Base-by-base conservation (phyloP, 2,888 invertebrate genomes). In the Athripsodes cinereus region DNA sequence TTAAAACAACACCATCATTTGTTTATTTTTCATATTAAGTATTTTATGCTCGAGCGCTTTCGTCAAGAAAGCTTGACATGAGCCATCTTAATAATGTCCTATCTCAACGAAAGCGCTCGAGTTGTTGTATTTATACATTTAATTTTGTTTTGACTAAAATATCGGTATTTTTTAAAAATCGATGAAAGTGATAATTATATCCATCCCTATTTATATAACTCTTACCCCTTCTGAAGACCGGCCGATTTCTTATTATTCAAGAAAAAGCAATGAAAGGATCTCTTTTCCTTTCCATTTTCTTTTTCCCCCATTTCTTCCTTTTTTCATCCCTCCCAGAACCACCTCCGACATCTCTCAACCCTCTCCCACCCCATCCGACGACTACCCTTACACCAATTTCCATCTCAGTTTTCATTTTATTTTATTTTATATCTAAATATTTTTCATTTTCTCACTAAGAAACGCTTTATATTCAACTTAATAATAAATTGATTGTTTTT, bases 261-360 rank as follows among this genome's bases (percentile, higher is more conserved):
- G 40, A 40, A 40, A 40, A 40, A 40, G 40, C 40, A 40, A 40
- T 40, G 40, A 40, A 40, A 40, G 40, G 40, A 40, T 40, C 13
- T 40, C 40, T 40, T 40, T 40, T 40, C 8, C 40, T 40, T 40
- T 40, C 40, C 40, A 40, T 40, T 40, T 40, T 40, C 40, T 40
- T 40, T 40, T 40, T 40, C 13, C 40, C 40, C 40, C 40, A n/a
- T 40, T 40, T 40, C 40, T 40, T 40, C 40, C 40, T 40, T 40
- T 40, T 40, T 40, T 40, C 5, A n/a, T 8, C 40, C 40, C 40
- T 16, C 40, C 16, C 16, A 5, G 10, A 6, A 26, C 3, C 10
- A 26, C 40, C 40, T 13, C 13, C 40, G 2, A n/a, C 40, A 2
- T 13, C 40, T 13, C 40, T 3, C 40, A 13, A 2, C 40, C 40